phyloP scores from a whole-genome alignment of 2,113 vertebrate genomes.

The Okapia johnstoni region DNA sequence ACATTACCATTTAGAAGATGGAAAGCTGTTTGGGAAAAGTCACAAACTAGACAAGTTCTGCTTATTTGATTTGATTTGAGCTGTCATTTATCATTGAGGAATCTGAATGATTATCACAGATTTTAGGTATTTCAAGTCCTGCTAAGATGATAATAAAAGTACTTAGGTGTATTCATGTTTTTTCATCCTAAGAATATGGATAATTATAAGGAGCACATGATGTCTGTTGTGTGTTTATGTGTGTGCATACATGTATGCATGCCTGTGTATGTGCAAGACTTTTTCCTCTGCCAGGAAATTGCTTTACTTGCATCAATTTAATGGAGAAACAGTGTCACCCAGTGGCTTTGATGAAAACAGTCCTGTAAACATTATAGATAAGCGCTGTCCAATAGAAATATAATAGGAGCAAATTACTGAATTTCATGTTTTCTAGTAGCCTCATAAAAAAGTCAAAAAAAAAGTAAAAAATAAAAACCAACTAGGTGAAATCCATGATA shows the following conservation, averaged over 20 bases:
- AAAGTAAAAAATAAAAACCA: neutral
- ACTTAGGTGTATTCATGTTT: neutral
- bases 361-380: slow-evolving; percentile 11
- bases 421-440: neutral
- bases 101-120: neutral
- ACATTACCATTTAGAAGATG: neutral
- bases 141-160: neutral
- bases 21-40: neutral
- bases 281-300: slow-evolving; percentile 52
- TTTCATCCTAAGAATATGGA: neutral
- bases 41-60: neutral
- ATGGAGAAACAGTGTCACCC: slow-evolving; percentile 66
- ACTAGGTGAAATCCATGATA: neutral
- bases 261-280: neutral
- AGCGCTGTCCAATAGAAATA: neutral
- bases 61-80: neutral
- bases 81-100: neutral
- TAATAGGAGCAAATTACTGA: neutral
- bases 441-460: neutral
- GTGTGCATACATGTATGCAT: neutral
- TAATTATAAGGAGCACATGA: neutral
- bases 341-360: slow-evolving; percentile 60
- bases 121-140: neutral
- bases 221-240: neutral
- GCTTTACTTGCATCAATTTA: slow-evolving; percentile 33